Conservation (phyloP, 2,113 vertebrate species). For the Rhinogobius similis region DNA sequence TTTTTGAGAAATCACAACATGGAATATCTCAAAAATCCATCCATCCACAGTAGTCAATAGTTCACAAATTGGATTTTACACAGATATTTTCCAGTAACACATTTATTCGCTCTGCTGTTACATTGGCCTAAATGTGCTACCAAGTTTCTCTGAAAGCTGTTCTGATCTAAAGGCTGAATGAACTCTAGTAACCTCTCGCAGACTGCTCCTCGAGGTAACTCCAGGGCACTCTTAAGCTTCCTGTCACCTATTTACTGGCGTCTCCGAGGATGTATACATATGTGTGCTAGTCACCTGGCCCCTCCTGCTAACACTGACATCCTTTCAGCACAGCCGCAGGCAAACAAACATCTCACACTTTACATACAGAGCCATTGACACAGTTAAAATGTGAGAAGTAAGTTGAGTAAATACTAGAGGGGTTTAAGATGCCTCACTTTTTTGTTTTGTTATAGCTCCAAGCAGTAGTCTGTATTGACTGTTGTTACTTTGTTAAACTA, state of each 20-base stretch:
- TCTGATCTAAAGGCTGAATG: constrained; percentile 32
- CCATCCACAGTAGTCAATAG: neutral
- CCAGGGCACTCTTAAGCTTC: constrained; percentile 24
- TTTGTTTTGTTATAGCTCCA: neutral
- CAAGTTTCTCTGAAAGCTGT: neutral
- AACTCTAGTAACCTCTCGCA: constrained; percentile 60
- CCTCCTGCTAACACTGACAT: constrained; percentile 14
- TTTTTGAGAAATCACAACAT: too few relatives aligned
- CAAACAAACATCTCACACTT: neutral
- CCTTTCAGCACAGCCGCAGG: constrained; percentile 10
- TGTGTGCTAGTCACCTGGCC: constrained; percentile 21
- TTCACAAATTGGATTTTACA: neutral
- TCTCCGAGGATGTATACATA: constrained; percentile 12
- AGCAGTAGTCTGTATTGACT: neutral
- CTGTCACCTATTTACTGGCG: constrained; percentile 12
- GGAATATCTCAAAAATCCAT: neutral
- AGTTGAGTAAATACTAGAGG: neutral
- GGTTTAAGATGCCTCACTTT: neutral
- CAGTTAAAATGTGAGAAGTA: neutral
- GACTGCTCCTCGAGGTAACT: constrained; percentile 60
- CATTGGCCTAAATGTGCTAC: neutral
- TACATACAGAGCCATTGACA: neutral
- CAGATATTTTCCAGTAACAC: neutral
- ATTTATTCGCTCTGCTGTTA: neutral
- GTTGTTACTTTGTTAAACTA: neutral